Conservation (phyloP, 1,140 invertebrate species). For the Globodera rostochiensis region DNA sequence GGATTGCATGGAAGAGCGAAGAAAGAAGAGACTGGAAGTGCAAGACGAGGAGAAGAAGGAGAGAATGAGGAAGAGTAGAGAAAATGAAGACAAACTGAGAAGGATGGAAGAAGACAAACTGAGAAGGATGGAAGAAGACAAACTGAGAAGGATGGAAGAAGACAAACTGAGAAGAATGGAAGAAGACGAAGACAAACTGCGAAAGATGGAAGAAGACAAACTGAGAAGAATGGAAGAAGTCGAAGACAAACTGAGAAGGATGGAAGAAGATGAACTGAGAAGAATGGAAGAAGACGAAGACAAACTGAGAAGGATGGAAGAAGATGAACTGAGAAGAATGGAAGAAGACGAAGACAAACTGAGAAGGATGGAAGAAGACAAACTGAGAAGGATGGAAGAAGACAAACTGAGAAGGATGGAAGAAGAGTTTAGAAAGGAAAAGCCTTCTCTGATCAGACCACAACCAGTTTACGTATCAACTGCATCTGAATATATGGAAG, state of each 20-base stretch:
- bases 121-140: not conserved
- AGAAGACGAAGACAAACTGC: not conserved
- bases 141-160: not conserved
- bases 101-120: slow-evolving; percentile 22
- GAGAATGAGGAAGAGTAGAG: not conserved
- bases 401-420: not conserved
- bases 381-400: not conserved
- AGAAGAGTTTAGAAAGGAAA: slow-evolving; percentile 6
- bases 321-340: not conserved
- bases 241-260: not conserved
- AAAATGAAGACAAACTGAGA: slow-evolving; percentile 8
- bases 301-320: slow-evolving; percentile 3
- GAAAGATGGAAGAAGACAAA: not conserved
- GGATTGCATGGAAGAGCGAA: not conserved
- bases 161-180: not conserved
- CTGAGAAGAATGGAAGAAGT: not conserved
- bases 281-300: slow-evolving; percentile 11
- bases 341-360: not conserved
- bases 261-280: not conserved
- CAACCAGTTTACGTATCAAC: not conserved
- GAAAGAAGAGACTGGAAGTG: not conserved
- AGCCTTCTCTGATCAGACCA: not conserved
- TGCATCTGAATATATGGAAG: slow-evolving; percentile 10
- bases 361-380: slow-evolving; percentile 9
- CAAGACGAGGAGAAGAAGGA: slow-evolving; percentile 8